These are phyloP conservation scores for Sebastes glaucus DNA, from an alignment of 2,797 vertebrate species.

Conservation along the genomic window DNA sequence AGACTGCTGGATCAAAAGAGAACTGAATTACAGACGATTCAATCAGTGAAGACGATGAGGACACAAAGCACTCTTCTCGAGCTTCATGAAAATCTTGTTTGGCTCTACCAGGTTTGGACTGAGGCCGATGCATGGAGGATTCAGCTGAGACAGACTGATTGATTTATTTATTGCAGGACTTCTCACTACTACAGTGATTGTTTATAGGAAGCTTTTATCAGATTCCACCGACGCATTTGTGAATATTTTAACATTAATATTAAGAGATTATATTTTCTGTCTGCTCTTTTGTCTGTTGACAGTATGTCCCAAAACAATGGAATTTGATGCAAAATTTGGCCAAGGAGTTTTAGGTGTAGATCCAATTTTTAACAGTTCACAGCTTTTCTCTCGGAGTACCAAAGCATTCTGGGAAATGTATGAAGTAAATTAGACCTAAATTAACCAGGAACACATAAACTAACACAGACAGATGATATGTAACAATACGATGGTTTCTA, in stretches of 20 bases:
- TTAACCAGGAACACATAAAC: too few relatives aligned
- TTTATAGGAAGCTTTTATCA: not conserved
- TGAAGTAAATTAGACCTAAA: too few relatives aligned
- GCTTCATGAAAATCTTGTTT: not conserved
- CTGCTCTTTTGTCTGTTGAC: not conserved
- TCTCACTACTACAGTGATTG: not conserved
- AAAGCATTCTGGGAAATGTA: not conserved
- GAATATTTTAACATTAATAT: conserved; percentile 2
- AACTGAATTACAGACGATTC: not conserved
- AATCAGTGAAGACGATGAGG: not conserved
- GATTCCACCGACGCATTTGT: not conserved
- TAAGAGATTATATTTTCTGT: not conserved
- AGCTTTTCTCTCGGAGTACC: not conserved
- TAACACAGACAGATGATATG: too few relatives aligned
- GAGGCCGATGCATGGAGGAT: not conserved
- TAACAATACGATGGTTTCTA: too few relatives aligned
- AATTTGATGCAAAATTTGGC: not conserved
- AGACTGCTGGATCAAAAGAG: not conserved
- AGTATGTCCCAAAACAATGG: too few relatives aligned
- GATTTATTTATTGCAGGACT: not conserved
- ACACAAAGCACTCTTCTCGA: not conserved
- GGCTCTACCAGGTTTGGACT: not conserved
- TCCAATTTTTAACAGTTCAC: not conserved
- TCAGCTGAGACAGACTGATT: not conserved
- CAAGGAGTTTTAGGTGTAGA: not conserved